Base-by-base conservation (phyloP, 2,113 vertebrate genomes). In the Antennarius striatus region DNA sequence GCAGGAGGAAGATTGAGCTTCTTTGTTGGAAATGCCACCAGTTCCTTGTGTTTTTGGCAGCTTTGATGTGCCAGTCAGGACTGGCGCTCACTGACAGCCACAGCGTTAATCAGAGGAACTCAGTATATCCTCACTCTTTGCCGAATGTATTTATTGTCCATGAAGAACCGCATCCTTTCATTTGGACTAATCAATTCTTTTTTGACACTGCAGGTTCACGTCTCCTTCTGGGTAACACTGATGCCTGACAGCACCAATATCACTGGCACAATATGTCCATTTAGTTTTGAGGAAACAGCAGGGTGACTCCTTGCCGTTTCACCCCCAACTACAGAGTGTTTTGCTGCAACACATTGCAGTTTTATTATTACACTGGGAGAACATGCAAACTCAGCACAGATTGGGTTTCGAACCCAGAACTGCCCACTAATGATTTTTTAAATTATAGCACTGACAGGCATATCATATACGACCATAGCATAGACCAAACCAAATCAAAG, bases 31-130 rank as follows among this genome's bases (percentile, higher is more conserved):
- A 86, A 83, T 80, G 75, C 66, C 84, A 84, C 70, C 54, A 13
- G 71, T 72, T 80, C 48, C 66, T 67, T 74, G 73, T 80, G 82
- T 80, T 75, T 84, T 58, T 40, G 56, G 56, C 5, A 16, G 56
- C 85, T 88, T 87, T 86, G 80, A 88, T 85, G 80, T 89, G 78
- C 56, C 84, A 85, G 81, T 75, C 86, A 84, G 66, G 54, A 62
- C 71, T 48, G 72, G 63, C 3, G 57, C 79, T 82, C 12, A 45
- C 79, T 81, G 75, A 76, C 75, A 85, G 79, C 59, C 39, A 9
- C 55, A 22, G 65, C 46, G 47, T 71, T 79, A 77, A 88, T 86
- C 85, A 85, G 74, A 82, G 65, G 39, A 46, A 62, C 74, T 71
- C 55, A 50, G 45, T 40, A 75, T 69, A 71, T 83, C 71, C 73